Evolutionary conservation across 2,888 invertebrate genomes (phyloP).

Genomic region (Drosophila neonasuta): DNA sequence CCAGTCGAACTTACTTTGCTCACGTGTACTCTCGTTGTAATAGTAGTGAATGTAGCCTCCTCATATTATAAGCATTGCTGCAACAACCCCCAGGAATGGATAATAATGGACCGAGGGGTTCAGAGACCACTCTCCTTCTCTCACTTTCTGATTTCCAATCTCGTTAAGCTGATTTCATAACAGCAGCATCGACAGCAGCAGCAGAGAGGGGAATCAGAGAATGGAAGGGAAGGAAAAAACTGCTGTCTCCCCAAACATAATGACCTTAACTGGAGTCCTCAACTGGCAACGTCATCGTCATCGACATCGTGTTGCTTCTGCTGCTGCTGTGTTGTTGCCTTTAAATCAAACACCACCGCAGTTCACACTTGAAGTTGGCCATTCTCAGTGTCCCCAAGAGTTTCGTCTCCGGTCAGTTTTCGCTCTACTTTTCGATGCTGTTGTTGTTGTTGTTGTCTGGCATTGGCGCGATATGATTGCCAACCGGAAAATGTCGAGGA

Average conservation of each 20-base stretch:
- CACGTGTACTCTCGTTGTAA: constrained; percentile 7
- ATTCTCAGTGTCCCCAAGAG: constrained; percentile 53
- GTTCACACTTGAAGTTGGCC: constrained; percentile 68
- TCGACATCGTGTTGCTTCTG: constrained; percentile 30
- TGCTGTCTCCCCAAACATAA: constrained; percentile 28
- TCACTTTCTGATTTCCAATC: constrained; percentile 69
- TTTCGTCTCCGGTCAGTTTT: constrained; percentile 52
- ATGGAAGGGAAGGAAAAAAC: constrained; percentile 19
- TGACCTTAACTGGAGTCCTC: constrained; percentile 55
- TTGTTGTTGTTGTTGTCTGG: constrained; percentile 65
- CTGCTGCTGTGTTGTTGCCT: constrained; percentile 55
- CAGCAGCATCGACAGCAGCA: constrained; percentile 54
- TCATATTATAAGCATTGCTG: constrained; percentile 37
- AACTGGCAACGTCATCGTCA: constrained; percentile 28
- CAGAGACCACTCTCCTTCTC: constrained; percentile 17
- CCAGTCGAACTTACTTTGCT: constrained; percentile 52
- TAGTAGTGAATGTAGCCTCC: constrained; percentile 2
- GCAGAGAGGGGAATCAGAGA: not conserved
- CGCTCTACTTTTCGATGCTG: constrained; percentile 8
- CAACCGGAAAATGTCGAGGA: constrained; percentile 75
- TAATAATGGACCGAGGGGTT: constrained; percentile 40
- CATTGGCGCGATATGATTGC: constrained; percentile 76
- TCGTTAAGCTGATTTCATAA: constrained; percentile 76
- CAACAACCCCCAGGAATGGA: constrained; percentile 41
- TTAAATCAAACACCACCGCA: constrained; percentile 71